These are phyloP conservation scores for Lottia scabra DNA, from an alignment of 2,888 invertebrate genomes.

Conservation along the genomic window DNA sequence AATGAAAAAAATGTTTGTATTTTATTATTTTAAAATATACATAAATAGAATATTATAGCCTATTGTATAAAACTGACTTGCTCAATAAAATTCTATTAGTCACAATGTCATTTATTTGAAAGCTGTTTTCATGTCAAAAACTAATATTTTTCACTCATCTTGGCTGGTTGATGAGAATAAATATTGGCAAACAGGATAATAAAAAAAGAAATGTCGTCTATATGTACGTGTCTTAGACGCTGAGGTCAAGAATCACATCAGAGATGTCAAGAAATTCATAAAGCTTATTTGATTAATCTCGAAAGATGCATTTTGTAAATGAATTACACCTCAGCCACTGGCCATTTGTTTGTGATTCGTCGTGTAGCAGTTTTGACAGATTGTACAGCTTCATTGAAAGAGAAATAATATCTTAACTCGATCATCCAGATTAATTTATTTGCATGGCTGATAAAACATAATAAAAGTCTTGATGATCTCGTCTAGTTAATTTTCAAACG, in stretches of 20 bases:
- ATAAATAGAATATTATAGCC: too few species aligned
- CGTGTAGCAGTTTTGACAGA: neutral
- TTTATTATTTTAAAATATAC: too few species aligned
- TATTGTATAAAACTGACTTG: too few species aligned
- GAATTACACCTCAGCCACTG: neutral
- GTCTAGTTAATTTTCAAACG: too few species aligned
- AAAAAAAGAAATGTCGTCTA: neutral
- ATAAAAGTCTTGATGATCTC: too few species aligned
- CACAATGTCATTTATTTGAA: neutral
- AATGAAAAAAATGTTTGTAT: too few species aligned
- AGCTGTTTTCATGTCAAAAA: slow-evolving; percentile 4
- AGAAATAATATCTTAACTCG: neutral
- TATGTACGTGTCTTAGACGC: neutral
- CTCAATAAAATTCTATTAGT: too few species aligned
- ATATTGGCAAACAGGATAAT: neutral
- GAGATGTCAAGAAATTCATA: neutral
- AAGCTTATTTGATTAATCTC: slow-evolving; percentile 1
- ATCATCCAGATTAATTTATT: neutral
- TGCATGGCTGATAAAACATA: too few species aligned
- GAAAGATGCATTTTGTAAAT: neutral
- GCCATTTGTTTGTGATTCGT: neutral
- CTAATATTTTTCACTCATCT: neutral
- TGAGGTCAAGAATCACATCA: neutral
- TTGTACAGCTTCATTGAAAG: neutral
- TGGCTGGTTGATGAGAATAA: neutral